Evolutionary conservation across 92 coral and sea anemone genomes (phyloP), one percentile per base, ranked within the genome.

Genomic region (Porites lobata): DNA sequence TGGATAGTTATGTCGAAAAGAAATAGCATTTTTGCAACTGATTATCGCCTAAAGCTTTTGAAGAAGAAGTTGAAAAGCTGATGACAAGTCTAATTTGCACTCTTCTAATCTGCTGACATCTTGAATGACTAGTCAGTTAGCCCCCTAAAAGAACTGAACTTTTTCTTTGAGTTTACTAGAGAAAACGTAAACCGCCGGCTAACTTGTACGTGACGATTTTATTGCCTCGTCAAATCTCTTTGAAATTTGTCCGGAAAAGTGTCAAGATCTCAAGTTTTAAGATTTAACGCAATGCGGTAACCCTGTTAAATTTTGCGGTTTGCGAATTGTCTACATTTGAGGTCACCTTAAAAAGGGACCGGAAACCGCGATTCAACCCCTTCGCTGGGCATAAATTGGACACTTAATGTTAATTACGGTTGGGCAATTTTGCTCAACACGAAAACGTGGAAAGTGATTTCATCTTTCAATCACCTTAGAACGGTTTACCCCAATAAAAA

Each of bases 301-400:
- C 47, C 47, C 47, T 38, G 29, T 82, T 69, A 32, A 80, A 21
- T 50, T 15, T 82, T 70, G 86, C 38, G 78, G 86, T 54, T 72
- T 53, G 21, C 14, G 38, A 69, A 56, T 82, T 82, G 69, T 70
- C 65, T 53, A 15, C 13, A 17, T 43, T 18, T 19, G 52, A 22
- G 85, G 64, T n/a, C 53, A 38, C 15, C 24, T 81, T 11, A 68
- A 58, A 81, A 50, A 65, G 20, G 64, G 12, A 68, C 87, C 87
- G 87, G 87, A 84, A 84, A 74, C 76, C 64, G 20, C 52, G 15
- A 9, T 72, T 61, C 14, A 58, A 29, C 63, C 78, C 64, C 87
- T 84, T 61, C 80, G 87, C 13, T 62, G 65, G 74, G 14, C 47
- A 32, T 63, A 83, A 74, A 38, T 83, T 69, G 54, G 56, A 74